Conservation (phyloP, 2,888 invertebrate genomes). For the Belgica antarctica region DNA sequence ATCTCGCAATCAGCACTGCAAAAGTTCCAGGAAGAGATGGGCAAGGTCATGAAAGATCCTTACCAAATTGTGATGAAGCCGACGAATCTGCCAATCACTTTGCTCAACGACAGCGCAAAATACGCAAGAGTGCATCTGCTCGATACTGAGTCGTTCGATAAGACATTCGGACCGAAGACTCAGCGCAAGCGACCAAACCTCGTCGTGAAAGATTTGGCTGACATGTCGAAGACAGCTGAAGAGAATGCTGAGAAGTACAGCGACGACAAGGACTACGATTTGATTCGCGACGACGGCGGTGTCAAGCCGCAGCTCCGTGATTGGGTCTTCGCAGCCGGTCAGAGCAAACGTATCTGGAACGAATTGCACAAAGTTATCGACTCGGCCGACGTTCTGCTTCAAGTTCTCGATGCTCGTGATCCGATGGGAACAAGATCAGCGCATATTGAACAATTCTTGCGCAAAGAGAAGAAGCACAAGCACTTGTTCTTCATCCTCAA, state of each 20-base stretch:
- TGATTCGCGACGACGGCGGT: constrained; percentile 78
- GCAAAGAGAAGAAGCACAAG: constrained; percentile 94
- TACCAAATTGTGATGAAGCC: constrained; percentile 98
- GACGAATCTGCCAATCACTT: constrained; percentile 87
- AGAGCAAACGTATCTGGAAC: constrained; percentile 97
- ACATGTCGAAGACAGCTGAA: constrained; percentile 71
- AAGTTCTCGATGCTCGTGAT: constrained; percentile 95
- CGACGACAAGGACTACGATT: constrained; percentile 76
- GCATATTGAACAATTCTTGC: constrained; percentile 87
- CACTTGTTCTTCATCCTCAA: constrained; percentile 96
- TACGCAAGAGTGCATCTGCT: constrained; percentile 88
- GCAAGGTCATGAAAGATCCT: constrained; percentile 90
- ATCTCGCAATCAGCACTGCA: constrained; percentile 88
- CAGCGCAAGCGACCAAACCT: constrained; percentile 86
- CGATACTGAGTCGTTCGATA: constrained; percentile 91
- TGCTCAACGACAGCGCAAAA: constrained; percentile 89
- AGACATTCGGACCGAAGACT: constrained; percentile 93
- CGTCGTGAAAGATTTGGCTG: constrained; percentile 71
- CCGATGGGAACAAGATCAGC: constrained; percentile 94
- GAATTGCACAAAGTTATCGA: constrained; percentile 98
- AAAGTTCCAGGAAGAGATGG: constrained; percentile 91
- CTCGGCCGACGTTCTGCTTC: constrained; percentile 94
- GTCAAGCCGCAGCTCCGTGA: constrained; percentile 79
- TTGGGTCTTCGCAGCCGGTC: constrained; percentile 93
- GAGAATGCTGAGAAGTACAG: constrained; percentile 75